Conservation (phyloP, 2,797 vertebrate genomes). For the Sebastes minor region DNA sequence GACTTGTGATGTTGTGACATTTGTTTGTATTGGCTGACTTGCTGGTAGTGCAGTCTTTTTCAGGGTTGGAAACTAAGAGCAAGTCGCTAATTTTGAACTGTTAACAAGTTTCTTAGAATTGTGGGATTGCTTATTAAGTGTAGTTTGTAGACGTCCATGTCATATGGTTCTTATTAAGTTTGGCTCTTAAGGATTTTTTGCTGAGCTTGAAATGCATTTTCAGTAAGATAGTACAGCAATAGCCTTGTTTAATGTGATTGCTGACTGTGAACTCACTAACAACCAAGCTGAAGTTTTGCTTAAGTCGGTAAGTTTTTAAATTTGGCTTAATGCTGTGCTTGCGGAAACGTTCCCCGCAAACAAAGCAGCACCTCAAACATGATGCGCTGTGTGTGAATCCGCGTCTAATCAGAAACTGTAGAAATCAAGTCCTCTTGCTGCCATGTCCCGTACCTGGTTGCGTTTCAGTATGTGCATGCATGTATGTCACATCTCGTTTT, state of each 20-base stretch:
- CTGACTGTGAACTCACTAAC: neutral
- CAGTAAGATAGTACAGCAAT: neutral
- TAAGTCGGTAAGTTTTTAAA: neutral
- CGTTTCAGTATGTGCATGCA: slow-evolving; percentile 20
- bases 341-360: neutral
- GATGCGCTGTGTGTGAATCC: neutral
- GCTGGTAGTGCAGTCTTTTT: neutral
- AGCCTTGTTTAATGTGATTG: neutral
- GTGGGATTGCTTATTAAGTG: neutral
- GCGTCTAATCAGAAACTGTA: neutral
- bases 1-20: neutral
- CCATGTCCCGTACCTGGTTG: neutral
- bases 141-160: neutral
- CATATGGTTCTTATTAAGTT: neutral
- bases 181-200: slow-evolving; percentile 7
- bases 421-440: neutral
- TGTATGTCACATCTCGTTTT: slow-evolving; percentile 42
- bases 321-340: neutral
- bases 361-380: neutral
- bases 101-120: neutral
- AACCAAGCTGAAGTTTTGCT: neutral
- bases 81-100: neutral
- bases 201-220: slow-evolving; percentile 10
- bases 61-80: neutral
- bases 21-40: neutral